These are phyloP conservation scores for Athalia cordata DNA, from an alignment of 2,888 invertebrate genomes.

Conservation along the genomic window DNA sequence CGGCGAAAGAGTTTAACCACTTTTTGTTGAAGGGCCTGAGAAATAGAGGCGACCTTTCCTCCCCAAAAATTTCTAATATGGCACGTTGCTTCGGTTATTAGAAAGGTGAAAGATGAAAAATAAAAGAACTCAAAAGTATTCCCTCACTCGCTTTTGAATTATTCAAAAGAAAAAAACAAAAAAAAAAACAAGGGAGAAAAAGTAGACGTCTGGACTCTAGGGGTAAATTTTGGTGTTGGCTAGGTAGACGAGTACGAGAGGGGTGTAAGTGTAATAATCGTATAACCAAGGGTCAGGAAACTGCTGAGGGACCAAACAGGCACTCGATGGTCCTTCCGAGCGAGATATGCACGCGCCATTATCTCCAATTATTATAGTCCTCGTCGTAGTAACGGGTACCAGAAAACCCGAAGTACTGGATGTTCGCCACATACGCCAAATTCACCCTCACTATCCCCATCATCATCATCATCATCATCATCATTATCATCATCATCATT, in stretches of 20 bases:
- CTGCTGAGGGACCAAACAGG: constrained; percentile 41
- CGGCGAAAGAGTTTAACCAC: constrained; percentile 66
- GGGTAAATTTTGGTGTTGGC: constrained; percentile 39
- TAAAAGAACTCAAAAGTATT: neutral
- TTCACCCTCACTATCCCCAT: too few species aligned
- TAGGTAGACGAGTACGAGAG: constrained; percentile 49
- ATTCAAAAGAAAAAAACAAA: neutral
- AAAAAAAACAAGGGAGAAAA: constrained; percentile 33
- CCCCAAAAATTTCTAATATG: too few species aligned
- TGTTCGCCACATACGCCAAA: too few species aligned
- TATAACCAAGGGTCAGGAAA: constrained; percentile 64
- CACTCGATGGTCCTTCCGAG: constrained; percentile 41
- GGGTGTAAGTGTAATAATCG: constrained; percentile 69
- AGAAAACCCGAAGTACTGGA: neutral
- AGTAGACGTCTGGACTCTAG: neutral
- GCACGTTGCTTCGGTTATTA: too few species aligned
- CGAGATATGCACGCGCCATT: constrained; percentile 44
- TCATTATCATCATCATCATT: too few species aligned
- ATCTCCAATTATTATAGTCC: constrained; percentile 40
- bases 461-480: too few species aligned
- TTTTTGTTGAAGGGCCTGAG: constrained; percentile 46
- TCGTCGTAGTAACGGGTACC: constrained; percentile 41
- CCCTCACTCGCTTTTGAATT: neutral
- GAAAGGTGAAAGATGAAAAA: too few species aligned
- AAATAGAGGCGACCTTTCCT: too few species aligned